Percentiles rank a stretch among this genome's conserved stretches.
Conservation (phyloP, 2,113 vertebrate genomes). For the Sphaerodactylus townsendi region DNA sequence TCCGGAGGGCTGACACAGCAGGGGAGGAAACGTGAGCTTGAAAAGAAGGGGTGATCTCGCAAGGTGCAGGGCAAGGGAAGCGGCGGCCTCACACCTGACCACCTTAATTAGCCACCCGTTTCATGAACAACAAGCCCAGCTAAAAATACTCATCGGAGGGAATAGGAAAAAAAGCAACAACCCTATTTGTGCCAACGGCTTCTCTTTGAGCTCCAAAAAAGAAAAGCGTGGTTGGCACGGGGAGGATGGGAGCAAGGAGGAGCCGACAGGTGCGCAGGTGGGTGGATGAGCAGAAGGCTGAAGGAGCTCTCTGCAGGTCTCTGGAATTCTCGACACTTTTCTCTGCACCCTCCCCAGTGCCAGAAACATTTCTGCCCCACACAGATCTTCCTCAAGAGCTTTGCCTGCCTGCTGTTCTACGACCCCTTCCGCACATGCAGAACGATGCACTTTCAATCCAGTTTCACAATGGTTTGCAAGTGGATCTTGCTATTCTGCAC, state of each 20-base stretch:
- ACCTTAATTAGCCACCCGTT: slow-evolving; percentile 13
- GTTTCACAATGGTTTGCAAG: too few relatives aligned
- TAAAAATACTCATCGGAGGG: slow-evolving; percentile 9
- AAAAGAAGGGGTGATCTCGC: background rate
- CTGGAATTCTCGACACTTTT: too few relatives aligned
- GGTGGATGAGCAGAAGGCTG: background rate
- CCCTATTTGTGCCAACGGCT: background rate
- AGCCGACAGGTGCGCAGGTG: background rate
- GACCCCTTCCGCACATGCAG: too few relatives aligned
- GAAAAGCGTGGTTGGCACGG: background rate
- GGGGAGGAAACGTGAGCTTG: too few relatives aligned
- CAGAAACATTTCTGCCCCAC: background rate
- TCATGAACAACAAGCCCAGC: slow-evolving; percentile 10
- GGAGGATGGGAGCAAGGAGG: background rate
- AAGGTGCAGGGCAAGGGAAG: background rate
- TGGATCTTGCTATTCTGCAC: too few relatives aligned
- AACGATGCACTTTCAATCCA: too few relatives aligned
- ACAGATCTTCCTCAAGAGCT: background rate
- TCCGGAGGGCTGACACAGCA: background rate
- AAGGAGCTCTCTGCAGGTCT: too few relatives aligned
- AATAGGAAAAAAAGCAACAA: background rate
- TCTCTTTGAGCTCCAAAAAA: background rate
- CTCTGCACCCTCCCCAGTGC: background rate
- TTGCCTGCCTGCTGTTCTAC: background rate
- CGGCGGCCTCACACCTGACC: slow-evolving; percentile 3